Evolutionary conservation across 2,797 vertebrate genomes (phyloP).

Genomic region (Melanotaenia nigrans): DNA sequence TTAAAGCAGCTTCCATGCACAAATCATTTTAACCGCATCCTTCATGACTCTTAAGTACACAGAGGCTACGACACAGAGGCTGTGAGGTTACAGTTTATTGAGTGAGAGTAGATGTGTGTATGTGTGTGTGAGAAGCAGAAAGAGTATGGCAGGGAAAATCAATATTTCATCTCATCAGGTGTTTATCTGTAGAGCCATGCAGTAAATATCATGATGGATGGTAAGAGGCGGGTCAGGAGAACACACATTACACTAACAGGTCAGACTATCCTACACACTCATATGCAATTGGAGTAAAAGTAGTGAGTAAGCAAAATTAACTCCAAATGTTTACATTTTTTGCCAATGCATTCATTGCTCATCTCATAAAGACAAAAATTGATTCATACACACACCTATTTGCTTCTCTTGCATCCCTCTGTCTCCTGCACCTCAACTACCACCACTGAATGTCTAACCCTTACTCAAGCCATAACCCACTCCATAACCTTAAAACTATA

Average conservation of each 20-base stretch:
- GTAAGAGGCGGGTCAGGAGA: constrained; percentile 21
- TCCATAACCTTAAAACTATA: not conserved
- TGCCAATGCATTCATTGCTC: constrained; percentile 24
- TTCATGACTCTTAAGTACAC: constrained; percentile 28
- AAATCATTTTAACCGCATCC: constrained; percentile 35
- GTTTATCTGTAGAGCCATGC: constrained; percentile 52
- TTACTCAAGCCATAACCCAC: not conserved
- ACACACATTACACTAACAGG: constrained; percentile 22
- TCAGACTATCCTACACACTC: constrained; percentile 21
- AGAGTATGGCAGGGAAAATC: constrained; percentile 44
- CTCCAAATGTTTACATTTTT: not conserved
- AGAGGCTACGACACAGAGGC: constrained; percentile 21
- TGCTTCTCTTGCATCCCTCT: not conserved
- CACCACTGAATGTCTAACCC: not conserved
- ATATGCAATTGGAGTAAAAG: not conserved
- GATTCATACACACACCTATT: not conserved
- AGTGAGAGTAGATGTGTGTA: constrained; percentile 4
- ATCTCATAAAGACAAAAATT: constrained; percentile 6
- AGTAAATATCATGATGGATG: constrained; percentile 64
- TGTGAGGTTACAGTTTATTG: constrained; percentile 35
- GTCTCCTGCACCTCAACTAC: too few relatives aligned
- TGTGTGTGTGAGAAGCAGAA: constrained; percentile 2
- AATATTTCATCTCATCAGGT: constrained; percentile 72
- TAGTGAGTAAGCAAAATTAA: not conserved
- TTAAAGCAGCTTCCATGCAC: not conserved